Conservation (phyloP, 2,888 invertebrate genomes). For the Lagria hirta region DNA sequence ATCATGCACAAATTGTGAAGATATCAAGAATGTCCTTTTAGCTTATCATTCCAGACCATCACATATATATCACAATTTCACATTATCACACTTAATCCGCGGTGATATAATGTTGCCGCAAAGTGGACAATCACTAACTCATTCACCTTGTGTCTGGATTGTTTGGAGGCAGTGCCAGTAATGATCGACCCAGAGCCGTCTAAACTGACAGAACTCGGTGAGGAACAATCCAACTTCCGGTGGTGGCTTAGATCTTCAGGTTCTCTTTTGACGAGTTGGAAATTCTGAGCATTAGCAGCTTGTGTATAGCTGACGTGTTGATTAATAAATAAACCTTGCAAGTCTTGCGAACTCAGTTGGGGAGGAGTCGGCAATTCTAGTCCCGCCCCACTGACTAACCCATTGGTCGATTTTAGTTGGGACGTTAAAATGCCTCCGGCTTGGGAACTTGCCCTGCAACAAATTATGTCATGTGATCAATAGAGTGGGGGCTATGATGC, state of each 20-base stretch:
- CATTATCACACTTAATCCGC: too few relatives aligned
- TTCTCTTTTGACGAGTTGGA: constrained; percentile 76
- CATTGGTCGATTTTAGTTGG: constrained; percentile 70
- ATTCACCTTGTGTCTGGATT: constrained; percentile 61
- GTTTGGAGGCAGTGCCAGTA: constrained; percentile 59
- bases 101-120: too few relatives aligned
- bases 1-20: too few relatives aligned
- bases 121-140: too few relatives aligned
- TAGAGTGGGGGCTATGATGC: constrained; percentile 11
- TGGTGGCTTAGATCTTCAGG: constrained; percentile 76
- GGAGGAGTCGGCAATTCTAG: constrained; percentile 56
- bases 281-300: constrained; percentile 58
- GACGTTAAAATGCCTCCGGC: constrained; percentile 63
- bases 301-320: constrained; percentile 64
- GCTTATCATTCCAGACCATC: constrained; percentile 36
- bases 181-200: constrained; percentile 62
- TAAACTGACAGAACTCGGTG: constrained; percentile 55
- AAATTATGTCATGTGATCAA: constrained; percentile 45
- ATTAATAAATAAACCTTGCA: constrained; percentile 60
- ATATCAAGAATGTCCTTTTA: constrained; percentile 37
- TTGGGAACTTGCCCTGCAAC: constrained; percentile 55
- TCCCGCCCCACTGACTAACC: constrained; percentile 69
- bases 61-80: too few relatives aligned
- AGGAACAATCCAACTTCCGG: constrained; percentile 66
- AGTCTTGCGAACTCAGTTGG: constrained; percentile 64